Evolutionary conservation across 2,888 invertebrate genomes (phyloP), one percentile per base, ranked within the genome.

Genomic region (Tipula vernalis): DNA sequence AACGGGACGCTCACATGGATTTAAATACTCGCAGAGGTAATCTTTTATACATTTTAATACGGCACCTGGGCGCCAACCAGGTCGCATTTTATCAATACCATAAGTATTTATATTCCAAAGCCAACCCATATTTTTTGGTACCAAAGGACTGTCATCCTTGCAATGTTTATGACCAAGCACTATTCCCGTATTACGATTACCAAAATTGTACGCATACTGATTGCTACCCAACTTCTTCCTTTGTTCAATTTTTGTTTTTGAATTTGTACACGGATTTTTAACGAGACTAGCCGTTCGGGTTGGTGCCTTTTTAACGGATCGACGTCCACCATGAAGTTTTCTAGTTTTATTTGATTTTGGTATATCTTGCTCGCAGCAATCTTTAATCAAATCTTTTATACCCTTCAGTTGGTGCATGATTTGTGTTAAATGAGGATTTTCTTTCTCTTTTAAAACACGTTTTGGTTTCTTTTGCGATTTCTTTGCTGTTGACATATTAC

Each of bases 91-190:
- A 84, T 87, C 41, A 15, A 87, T 86, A 2, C 89, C 90, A 15
- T 88, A 83, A 0, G 89, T 89, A 86, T 89, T 88, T 0, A 89
- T 87, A 8, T 90, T 94, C 95, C 95, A 95, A 41, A 94, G 89
- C 95, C 95, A 95, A 0, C 95, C 95, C 95, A 95, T 95, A 83
- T 92, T 90, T 0, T 92, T 90, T 0, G 95, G 95, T 0, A 95
- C 94, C 6, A 92, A 91, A 41, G 92, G 91, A 0, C 92, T 92
- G 0, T 92, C 92, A 39, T 91, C 89, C 1, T 93, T 90, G 89
- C 95, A 95, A 87, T 91, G 89, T 87, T 92, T 92, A 88, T 95
- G 95, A 0, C 94, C 94, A 84, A 93, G 90, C 13, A 92, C 91
- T 0, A 92, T 91, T 0, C 93, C 93, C 91, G 89, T 88, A 87